Base-by-base conservation (phyloP, 2,797 vertebrate species). In the Chelon labrosus region DNA sequence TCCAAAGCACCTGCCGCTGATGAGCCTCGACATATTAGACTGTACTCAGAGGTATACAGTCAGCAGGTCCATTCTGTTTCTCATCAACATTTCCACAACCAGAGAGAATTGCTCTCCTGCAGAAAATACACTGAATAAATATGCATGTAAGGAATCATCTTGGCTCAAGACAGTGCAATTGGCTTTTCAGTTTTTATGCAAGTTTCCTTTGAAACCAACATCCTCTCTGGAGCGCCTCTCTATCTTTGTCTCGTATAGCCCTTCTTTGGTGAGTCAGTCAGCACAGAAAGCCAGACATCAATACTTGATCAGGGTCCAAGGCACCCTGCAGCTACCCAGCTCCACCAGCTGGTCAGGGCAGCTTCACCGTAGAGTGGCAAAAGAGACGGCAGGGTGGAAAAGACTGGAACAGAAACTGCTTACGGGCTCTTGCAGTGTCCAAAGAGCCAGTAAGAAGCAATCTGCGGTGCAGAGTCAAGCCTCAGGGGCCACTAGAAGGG, bases 291-390 rank as follows among this genome's bases (percentile, higher is more conserved):
- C 80, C 85, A 87, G 85, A 86, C 83, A 85, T 82, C 83, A 75
- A 77, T 77, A 88, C 84, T 91, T 91, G 90, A 91, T 84, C 65
- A 6, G 77, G 38, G 68, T 88, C 90, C 89, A 91, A 89, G 59
- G 59, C 49, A 12, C 86, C 89, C 85, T 50, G 80, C 83, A 85
- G 91, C 88, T 62, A 79, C 84, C 77, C 76, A 64, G 88, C 83
- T 86, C 86, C 82, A 88, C 88, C 90, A 90, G 89, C 90, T 93
- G 91, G 88, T 87, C 61, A 14, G 77, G 81, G 76, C 70, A 61
- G 78, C 78, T 80, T 79, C 69, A 55, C 50, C 52, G 50, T 37
- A 61, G 69, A 85, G 72, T 1, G n/a, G 67, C 55, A 67, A 57
- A 44, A 38, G 22, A 74, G 65, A 59, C 27, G 42, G 54, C 54